phyloP scores from a whole-genome alignment of 2,797 vertebrate species.

The Steatocranus sp. region DNA sequence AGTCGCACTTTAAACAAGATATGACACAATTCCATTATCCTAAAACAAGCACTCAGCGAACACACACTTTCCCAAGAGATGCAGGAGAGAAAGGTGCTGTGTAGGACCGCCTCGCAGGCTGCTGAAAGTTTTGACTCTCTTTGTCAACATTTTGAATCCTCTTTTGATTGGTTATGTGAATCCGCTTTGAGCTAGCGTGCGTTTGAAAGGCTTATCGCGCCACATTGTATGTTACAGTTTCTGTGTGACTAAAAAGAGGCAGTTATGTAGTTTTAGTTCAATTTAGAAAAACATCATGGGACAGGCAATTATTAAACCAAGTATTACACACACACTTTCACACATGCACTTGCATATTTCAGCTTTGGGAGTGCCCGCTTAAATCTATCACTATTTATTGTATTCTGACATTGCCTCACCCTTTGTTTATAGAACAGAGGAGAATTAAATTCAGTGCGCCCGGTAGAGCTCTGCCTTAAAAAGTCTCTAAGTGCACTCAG shows the following conservation, averaged over 20 bases:
- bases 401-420: slow-evolving; percentile 71
- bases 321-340: not conserved
- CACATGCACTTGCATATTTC: slow-evolving; percentile 39
- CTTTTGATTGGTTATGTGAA: slow-evolving; percentile 16
- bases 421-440: slow-evolving; percentile 79
- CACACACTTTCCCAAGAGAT: slow-evolving; percentile 28
- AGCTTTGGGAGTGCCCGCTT: slow-evolving; percentile 57
- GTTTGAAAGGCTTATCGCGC: not conserved
- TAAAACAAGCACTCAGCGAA: slow-evolving; percentile 56
- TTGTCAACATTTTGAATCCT: slow-evolving; percentile 33
- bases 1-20: slow-evolving; percentile 75
- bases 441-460: slow-evolving; percentile 70
- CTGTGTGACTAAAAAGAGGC: not conserved
- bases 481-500: slow-evolving; percentile 87
- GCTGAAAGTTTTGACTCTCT: slow-evolving; percentile 24
- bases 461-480: slow-evolving; percentile 68
- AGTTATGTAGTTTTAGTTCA: not conserved
- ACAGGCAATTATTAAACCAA: slow-evolving; percentile 26
- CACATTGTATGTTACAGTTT: not conserved
- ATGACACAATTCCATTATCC: slow-evolving; percentile 76
- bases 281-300: slow-evolving; percentile 25
- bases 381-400: slow-evolving; percentile 72
- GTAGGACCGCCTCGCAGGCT: not conserved
- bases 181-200: not conserved
- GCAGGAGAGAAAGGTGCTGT: slow-evolving; percentile 24